A percentile compares a stretch with the other conserved stretches of the same genome.
Conservation (phyloP, 2,888 invertebrate species). For the Pseudanteris insignis region DNA sequence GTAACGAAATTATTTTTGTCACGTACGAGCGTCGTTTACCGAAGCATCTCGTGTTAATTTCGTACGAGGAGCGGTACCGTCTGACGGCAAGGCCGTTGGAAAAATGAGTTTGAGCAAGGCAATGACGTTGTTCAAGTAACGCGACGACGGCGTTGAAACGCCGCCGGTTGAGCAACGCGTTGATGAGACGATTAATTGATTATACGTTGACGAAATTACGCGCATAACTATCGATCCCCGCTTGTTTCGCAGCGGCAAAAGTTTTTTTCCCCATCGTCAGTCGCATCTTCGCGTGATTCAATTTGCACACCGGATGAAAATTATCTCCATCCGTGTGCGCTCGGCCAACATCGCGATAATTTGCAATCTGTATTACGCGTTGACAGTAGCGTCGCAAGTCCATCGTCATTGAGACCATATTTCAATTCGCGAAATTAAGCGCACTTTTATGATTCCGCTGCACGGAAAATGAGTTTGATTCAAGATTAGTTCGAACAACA, state of each 20-base stretch:
- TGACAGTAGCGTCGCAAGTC: neutral
- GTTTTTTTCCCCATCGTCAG: constrained; percentile 36
- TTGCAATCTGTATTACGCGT: constrained; percentile 15
- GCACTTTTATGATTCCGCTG: too few relatives aligned
- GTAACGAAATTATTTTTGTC: too few relatives aligned
- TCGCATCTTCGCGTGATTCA: constrained; percentile 33
- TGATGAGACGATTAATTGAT: constrained; percentile 64
- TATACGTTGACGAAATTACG: constrained; percentile 61
- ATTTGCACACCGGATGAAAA: constrained; percentile 22
- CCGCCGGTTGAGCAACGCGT: constrained; percentile 57
- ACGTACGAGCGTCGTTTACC: too few relatives aligned
- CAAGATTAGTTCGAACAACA: too few relatives aligned
- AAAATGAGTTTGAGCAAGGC: constrained; percentile 58
- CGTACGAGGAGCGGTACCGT: constrained; percentile 11
- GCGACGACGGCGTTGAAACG: constrained; percentile 47
- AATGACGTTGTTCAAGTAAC: constrained; percentile 49
- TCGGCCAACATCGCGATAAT: constrained; percentile 9
- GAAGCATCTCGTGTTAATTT: neutral
- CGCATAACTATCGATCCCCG: constrained; percentile 59
- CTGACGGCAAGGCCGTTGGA: constrained; percentile 48
- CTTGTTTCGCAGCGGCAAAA: constrained; percentile 44
- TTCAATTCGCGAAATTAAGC: too few relatives aligned
- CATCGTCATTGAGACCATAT: too few relatives aligned
- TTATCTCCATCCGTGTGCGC: constrained; percentile 5
- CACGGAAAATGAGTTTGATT: too few relatives aligned